Percentiles rank a stretch among this genome's conserved stretches.
phyloP scores from a whole-genome alignment of 2,888 invertebrate genomes.

The Papilio protenor region DNA sequence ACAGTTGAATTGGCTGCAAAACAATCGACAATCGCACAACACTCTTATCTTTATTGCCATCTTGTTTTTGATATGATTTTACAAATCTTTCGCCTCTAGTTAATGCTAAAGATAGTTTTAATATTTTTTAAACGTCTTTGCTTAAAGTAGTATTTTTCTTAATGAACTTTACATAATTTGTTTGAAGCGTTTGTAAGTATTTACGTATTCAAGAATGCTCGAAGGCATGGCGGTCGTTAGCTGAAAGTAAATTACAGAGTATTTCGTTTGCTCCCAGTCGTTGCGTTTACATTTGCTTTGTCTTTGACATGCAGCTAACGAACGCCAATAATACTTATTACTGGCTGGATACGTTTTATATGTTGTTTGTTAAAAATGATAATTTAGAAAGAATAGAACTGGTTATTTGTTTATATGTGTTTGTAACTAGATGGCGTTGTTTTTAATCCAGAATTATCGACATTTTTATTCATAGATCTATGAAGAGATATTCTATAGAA shows the following conservation, averaged over 20 bases:
- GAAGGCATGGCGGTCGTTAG: conserved; percentile 2
- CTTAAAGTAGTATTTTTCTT: neutral
- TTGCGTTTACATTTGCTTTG: neutral
- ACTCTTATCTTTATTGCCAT: no score
- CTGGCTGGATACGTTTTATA: neutral
- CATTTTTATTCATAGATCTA: no score
- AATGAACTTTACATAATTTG: conserved; percentile 14
- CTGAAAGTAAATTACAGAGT: conserved; percentile 5
- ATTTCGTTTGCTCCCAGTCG: neutral
- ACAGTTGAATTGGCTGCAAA: no score
- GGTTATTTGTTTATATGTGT: neutral
- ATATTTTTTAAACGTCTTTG: neutral
- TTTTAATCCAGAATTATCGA: neutral
- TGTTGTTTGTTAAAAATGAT: no score
- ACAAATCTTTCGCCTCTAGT: no score
- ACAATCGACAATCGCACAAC: no score
- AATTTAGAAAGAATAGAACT: neutral
- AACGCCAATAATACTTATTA: neutral
- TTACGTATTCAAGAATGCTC: conserved; percentile 9
- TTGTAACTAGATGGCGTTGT: neutral
- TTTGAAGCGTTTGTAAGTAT: neutral
- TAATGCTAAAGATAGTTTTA: no score
- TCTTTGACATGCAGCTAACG: conserved; percentile 10
- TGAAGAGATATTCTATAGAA: neutral
- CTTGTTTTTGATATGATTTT: no score